Percentiles rank a stretch among this genome's conserved stretches.
These are phyloP conservation scores for Apotomis capreana DNA, from an alignment of 2,888 invertebrate genomes.

Conservation along the genomic window DNA sequence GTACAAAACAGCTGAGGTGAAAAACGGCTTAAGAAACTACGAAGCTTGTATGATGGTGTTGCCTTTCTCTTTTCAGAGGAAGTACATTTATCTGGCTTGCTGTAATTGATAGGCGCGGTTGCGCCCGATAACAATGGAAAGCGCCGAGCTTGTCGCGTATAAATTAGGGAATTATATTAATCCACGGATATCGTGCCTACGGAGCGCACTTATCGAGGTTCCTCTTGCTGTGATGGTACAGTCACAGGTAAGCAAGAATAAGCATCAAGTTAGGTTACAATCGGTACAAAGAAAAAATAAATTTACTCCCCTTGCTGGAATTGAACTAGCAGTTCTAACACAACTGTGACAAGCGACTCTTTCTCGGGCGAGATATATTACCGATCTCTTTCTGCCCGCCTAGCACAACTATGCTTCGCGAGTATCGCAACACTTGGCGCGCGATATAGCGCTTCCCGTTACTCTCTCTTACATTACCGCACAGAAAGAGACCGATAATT, in stretches of 20 bases:
- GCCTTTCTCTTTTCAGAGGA: neutral
- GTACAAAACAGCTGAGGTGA: neutral
- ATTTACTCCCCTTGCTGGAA: too few relatives aligned
- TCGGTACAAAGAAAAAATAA: too few relatives aligned
- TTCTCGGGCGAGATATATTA: too few relatives aligned
- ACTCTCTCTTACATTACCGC: too few relatives aligned
- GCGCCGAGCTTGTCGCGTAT: constrained; percentile 63
- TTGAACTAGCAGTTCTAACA: too few relatives aligned
- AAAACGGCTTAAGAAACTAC: constrained; percentile 8
- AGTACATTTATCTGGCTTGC: constrained; percentile 42
- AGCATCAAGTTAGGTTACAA: neutral
- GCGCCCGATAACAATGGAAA: constrained; percentile 65
- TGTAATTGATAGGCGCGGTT: constrained; percentile 72
- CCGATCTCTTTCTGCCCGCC: too few relatives aligned
- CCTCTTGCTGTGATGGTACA: constrained; percentile 1
- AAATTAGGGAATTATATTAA: constrained; percentile 80
- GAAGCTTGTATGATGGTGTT: neutral
- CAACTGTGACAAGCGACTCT: too few relatives aligned
- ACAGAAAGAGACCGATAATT: too few relatives aligned
- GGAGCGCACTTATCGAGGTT: constrained; percentile 43
- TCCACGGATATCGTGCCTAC: constrained; percentile 63
- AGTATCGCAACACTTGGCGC: too few relatives aligned
- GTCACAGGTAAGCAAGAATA: neutral
- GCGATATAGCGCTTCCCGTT: too few relatives aligned
- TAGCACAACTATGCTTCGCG: too few relatives aligned